Evolutionary conservation across 2,113 vertebrate species (phyloP).

Genomic region (Dipodomys spectabilis): DNA sequence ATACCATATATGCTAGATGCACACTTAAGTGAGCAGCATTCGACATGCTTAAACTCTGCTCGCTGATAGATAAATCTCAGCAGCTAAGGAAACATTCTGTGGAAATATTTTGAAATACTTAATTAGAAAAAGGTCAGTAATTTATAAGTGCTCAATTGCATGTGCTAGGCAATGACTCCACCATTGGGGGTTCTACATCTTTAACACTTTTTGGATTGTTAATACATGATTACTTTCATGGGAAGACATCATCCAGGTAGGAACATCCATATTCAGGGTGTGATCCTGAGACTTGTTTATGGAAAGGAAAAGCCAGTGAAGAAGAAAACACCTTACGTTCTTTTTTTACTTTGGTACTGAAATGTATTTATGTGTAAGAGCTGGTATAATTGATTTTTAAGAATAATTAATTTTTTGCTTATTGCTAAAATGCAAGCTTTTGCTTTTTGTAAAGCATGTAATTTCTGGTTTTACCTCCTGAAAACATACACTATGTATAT

Average conservation of each 20-base stretch:
- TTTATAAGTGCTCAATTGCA: neutral
- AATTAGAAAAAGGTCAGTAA: neutral
- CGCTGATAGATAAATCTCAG: neutral
- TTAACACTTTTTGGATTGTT: neutral
- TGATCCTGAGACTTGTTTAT: neutral
- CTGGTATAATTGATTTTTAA: constrained; percentile 59
- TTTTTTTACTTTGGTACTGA: neutral
- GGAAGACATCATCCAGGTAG: neutral
- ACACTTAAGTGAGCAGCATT: neutral
- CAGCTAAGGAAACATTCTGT: neutral
- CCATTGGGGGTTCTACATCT: neutral
- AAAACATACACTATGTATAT: constrained; percentile 29
- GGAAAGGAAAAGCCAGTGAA: neutral
- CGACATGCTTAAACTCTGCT: constrained; percentile 10
- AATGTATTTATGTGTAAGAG: too few relatives aligned
- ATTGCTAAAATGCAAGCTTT: constrained; percentile 74
- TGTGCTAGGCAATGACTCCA: neutral
- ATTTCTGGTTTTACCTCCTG: constrained; percentile 65
- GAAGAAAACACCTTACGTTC: neutral
- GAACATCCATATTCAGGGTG: neutral
- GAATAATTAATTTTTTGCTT: constrained; percentile 63
- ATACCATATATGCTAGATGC: neutral
- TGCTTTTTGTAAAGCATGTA: constrained; percentile 48
- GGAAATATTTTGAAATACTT: constrained; percentile 50
- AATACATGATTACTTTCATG: neutral